These are phyloP conservation scores for Campoletis raptor DNA, from an alignment of 2,888 invertebrate species.

Conservation along the genomic window DNA sequence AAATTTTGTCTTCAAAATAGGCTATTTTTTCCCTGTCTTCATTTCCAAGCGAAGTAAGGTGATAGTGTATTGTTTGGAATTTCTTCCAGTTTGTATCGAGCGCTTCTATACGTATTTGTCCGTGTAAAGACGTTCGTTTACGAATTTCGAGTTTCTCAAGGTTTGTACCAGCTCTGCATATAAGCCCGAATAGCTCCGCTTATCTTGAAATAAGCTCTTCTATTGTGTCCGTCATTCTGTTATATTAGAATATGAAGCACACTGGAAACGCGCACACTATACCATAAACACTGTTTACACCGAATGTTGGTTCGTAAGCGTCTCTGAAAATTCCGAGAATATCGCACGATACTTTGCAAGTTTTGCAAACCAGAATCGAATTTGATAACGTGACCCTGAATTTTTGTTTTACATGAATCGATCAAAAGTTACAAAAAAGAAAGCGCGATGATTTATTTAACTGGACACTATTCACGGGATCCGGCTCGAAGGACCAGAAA, in stretches of 20 bases:
- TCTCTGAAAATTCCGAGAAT: not conserved
- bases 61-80: not conserved
- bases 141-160: not conserved
- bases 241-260: too few species aligned
- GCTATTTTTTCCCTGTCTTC: not conserved
- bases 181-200: not conserved
- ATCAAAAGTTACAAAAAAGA: too few species aligned
- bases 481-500: too few species aligned
- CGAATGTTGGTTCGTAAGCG: not conserved
- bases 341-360: not conserved
- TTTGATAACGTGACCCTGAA: not conserved
- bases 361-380: constrained; percentile 1
- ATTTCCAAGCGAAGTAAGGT: not conserved
- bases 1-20: not conserved
- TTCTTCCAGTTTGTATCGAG: constrained; percentile 12
- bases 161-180: not conserved
- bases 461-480: too few species aligned
- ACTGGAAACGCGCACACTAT: too few species aligned
- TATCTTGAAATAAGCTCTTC: not conserved
- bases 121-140: not conserved
- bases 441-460: too few species aligned
- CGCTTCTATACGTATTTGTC: not conserved
- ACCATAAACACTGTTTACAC: not conserved
- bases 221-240: too few species aligned
- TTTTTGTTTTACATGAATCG: not conserved